Conservation (phyloP, 2,113 vertebrate species). For the Plotosus lineatus region DNA sequence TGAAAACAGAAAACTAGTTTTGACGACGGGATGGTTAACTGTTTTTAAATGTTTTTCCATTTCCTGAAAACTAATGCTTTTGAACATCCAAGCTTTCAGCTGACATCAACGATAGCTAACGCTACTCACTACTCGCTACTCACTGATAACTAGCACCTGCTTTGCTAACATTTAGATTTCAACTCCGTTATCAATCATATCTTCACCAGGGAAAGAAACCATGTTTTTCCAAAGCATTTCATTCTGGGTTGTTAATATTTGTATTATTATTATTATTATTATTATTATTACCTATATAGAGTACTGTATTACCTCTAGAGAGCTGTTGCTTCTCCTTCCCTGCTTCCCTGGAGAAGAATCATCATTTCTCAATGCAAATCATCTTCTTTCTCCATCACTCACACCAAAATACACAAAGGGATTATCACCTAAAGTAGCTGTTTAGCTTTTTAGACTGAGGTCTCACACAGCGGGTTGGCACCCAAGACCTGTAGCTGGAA, state of each 20-base stretch:
- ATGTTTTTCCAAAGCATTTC: no score
- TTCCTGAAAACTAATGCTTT: no score
- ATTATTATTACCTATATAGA: not conserved
- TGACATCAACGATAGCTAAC: no score
- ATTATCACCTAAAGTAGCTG: not conserved
- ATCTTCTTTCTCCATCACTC: not conserved
- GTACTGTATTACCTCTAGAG: no score
- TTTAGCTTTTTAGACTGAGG: not conserved
- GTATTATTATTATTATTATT: not conserved
- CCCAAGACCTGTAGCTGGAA: no score
- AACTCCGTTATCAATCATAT: not conserved
- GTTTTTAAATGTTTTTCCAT: no score
- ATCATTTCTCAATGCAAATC: not conserved
- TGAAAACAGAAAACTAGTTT: no score
- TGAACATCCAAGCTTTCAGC: no score
- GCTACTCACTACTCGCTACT: not conserved
- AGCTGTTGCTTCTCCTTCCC: not conserved
- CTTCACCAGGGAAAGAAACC: not conserved
- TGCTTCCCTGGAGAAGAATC: conserved; percentile 11
- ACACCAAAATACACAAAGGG: no score
- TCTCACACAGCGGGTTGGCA: no score
- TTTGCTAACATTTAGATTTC: not conserved
- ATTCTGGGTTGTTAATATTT: no score
- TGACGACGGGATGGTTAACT: no score
- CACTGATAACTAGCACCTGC: not conserved